Conservation (phyloP, 2,113 vertebrate species). For the Himantopus leucocephalus region DNA sequence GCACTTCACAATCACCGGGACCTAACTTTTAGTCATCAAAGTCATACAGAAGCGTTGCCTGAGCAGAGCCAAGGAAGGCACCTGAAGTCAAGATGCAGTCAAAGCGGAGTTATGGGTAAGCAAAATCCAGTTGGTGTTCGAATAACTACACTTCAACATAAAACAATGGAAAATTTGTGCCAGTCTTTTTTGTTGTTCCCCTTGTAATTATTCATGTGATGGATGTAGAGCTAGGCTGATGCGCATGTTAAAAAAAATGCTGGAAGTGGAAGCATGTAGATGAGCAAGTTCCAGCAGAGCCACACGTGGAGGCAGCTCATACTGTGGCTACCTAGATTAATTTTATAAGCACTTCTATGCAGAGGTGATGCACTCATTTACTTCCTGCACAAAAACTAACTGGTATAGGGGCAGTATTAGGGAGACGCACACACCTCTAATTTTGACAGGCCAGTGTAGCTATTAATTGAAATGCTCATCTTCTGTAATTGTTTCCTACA, state of each 20-base stretch:
- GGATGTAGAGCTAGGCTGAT: not conserved
- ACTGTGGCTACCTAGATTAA: not conserved
- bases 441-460: not conserved
- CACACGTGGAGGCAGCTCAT: not conserved
- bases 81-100: not conserved
- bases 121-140: not conserved
- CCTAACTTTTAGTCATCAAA: not conserved
- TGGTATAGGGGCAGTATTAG: not conserved
- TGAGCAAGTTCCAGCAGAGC: not conserved
- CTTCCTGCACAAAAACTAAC: not conserved
- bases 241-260: not conserved
- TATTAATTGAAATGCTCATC: not conserved
- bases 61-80: not conserved
- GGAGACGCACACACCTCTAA: not conserved
- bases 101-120: not conserved
- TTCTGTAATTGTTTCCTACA: not conserved
- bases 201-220: not conserved
- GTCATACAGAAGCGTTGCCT: not conserved
- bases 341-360: not conserved
- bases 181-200: not conserved
- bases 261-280: not conserved
- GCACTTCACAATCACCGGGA: not conserved
- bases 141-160: not conserved
- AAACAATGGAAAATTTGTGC: not conserved
- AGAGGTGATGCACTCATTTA: not conserved